phyloP scores from a whole-genome alignment of 2,797 vertebrate genomes.

The Etheostoma nigrum region DNA sequence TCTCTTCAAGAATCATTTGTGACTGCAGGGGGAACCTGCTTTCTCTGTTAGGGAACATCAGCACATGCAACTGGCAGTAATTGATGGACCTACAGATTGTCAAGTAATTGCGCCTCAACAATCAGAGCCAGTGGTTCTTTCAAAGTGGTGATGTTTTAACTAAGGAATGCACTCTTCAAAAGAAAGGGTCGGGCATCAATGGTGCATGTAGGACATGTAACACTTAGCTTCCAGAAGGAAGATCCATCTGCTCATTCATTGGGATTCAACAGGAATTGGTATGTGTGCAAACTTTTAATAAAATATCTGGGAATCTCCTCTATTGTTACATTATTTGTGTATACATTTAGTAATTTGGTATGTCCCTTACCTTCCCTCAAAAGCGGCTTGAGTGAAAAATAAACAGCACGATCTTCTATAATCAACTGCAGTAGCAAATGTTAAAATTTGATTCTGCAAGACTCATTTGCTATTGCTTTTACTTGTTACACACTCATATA shows the following conservation, averaged over 20 bases:
- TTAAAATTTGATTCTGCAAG: not conserved
- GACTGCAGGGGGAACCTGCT: constrained; percentile 67
- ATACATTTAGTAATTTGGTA: not conserved
- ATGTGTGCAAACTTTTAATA: constrained; percentile 23
- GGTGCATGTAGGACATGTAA: constrained; percentile 39
- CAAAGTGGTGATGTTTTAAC: constrained; percentile 47
- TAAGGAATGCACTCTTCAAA: constrained; percentile 31
- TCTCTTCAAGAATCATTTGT: constrained; percentile 73
- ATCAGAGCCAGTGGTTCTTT: constrained; percentile 24
- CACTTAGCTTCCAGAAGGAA: constrained; percentile 61
- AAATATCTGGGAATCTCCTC: constrained; percentile 5
- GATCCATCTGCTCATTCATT: constrained; percentile 54
- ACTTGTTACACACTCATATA: not conserved
- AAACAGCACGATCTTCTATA: not conserved
- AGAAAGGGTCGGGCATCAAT: constrained; percentile 34
- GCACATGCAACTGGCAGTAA: constrained; percentile 52
- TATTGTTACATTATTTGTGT: constrained; percentile 15
- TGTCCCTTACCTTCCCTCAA: not conserved
- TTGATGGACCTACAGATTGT: constrained; percentile 56
- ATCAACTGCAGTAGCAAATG: not conserved
- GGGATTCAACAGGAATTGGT: constrained; percentile 35
- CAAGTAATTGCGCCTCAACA: constrained; percentile 38
- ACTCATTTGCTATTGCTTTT: not conserved
- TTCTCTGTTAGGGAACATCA: constrained; percentile 72
- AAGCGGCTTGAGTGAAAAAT: not conserved